These are phyloP conservation scores for Semaprochilodus insignis DNA, from an alignment of 2,797 vertebrate species.

Conservation along the genomic window DNA sequence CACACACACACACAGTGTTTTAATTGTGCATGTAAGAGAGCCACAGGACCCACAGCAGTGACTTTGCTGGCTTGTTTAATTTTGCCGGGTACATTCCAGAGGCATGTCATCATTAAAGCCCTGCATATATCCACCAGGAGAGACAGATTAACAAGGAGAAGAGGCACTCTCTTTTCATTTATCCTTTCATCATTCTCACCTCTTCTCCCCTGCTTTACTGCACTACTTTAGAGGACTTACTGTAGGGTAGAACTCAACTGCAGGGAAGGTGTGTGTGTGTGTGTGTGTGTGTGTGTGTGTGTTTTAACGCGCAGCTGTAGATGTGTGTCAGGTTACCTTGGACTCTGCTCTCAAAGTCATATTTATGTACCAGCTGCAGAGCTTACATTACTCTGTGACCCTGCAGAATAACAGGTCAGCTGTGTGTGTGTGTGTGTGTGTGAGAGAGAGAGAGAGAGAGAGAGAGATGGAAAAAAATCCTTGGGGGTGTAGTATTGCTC, in stretches of 20 bases:
- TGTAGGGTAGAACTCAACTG: not conserved
- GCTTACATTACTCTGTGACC: constrained; percentile 61
- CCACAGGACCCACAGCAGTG: constrained; percentile 39
- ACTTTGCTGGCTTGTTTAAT: constrained; percentile 49
- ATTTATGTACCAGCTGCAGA: constrained; percentile 62
- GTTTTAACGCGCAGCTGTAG: constrained; percentile 42
- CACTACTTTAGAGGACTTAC: constrained; percentile 12
- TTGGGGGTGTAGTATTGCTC: constrained; percentile 35
- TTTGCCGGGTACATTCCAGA: constrained; percentile 54
- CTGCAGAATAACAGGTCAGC: constrained; percentile 57
- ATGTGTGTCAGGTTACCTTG: constrained; percentile 58
- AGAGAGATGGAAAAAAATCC: constrained; percentile 51
- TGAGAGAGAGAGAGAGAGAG: not conserved
- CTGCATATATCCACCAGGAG: constrained; percentile 60
- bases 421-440: constrained; percentile 38
- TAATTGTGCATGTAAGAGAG: constrained; percentile 17
- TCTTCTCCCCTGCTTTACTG: constrained; percentile 13
- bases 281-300: constrained; percentile 38
- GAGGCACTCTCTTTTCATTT: constrained; percentile 28
- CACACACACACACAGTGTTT: not conserved
- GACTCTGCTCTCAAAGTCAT: constrained; percentile 59
- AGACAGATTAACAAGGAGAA: constrained; percentile 42
- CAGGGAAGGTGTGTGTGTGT: constrained; percentile 21
- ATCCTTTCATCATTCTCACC: constrained; percentile 13
- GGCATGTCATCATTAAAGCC: constrained; percentile 62